phyloP scores from a whole-genome alignment of 2,113 vertebrate species.

The Ornithorhynchus anatinus region DNA sequence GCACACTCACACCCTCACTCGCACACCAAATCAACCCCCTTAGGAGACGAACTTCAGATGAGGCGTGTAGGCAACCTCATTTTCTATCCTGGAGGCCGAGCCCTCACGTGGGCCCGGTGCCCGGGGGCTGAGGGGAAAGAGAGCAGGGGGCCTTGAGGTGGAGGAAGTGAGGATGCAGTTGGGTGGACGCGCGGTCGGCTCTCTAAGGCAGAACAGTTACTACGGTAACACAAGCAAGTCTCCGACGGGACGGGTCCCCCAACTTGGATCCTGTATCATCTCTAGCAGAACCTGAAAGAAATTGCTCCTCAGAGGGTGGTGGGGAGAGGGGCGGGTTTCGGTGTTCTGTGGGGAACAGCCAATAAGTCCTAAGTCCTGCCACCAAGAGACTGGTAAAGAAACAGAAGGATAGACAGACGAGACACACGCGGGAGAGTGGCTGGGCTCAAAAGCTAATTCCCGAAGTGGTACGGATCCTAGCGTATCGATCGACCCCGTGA shows the following conservation, averaged over 20 bases:
- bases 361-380: not conserved
- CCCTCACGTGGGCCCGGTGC: constrained; percentile 13
- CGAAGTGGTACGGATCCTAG: not conserved
- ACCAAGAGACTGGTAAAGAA: not conserved
- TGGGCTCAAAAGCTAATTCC: not conserved
- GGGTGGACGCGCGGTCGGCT: too few species aligned
- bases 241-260: too few species aligned
- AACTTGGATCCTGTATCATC: too few species aligned
- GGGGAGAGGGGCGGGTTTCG: too few species aligned
- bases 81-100: not conserved
- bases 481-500: not conserved
- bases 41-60: not conserved
- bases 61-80: not conserved
- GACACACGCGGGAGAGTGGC: not conserved
- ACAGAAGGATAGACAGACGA: rapidly evolving
- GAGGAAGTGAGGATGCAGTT: too few species aligned
- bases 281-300: too few species aligned
- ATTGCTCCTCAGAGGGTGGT: too few species aligned
- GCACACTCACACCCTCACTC: not conserved
- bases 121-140: not conserved
- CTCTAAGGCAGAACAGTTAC: too few species aligned
- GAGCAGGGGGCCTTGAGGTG: too few species aligned
- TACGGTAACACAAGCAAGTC: too few species aligned
- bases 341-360: too few species aligned
- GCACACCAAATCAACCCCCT: not conserved